Conservation (phyloP, 2,113 vertebrate species). For the Spea multiplicata region DNA sequence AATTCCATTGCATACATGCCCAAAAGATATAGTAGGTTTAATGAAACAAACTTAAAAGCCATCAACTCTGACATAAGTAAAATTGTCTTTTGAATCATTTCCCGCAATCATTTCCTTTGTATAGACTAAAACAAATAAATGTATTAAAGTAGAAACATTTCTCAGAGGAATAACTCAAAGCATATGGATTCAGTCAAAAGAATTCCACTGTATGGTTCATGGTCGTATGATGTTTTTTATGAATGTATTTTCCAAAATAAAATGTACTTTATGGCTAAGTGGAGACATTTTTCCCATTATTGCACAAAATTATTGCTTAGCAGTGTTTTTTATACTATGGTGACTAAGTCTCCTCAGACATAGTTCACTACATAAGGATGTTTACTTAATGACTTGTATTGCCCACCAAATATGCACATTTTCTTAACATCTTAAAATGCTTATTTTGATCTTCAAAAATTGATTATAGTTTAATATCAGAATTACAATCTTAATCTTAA, state of each 20-base stretch:
- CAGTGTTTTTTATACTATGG: slow-evolving; percentile 56
- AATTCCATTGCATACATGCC: not conserved
- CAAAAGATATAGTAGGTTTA: slow-evolving; percentile 7
- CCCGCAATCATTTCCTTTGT: slow-evolving; percentile 44
- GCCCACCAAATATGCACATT: not conserved
- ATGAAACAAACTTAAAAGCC: slow-evolving; percentile 25
- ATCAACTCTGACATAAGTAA: slow-evolving; percentile 42
- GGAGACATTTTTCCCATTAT: slow-evolving; percentile 62
- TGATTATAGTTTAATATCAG: no score
- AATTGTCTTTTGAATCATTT: slow-evolving; percentile 42
- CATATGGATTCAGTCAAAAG: slow-evolving; percentile 62
- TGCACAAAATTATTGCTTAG: slow-evolving; percentile 65
- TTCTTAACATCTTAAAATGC: no score
- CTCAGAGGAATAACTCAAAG: slow-evolving; percentile 66
- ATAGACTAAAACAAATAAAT: slow-evolving; percentile 45
- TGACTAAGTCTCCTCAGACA: slow-evolving; percentile 23
- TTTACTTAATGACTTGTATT: slow-evolving; percentile 13
- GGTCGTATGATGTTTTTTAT: slow-evolving; percentile 73
- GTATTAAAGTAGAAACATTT: slow-evolving; percentile 50
- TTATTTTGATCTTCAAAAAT: no score
- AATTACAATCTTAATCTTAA: no score
- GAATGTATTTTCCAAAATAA: slow-evolving; percentile 79
- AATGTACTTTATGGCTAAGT: slow-evolving; percentile 68
- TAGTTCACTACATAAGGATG: not conserved
- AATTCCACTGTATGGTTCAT: slow-evolving; percentile 69